Evolutionary conservation across 2,888 invertebrate genomes (phyloP), one percentile per base, ranked within the genome.

Genomic region (Villa cingulata): DNA sequence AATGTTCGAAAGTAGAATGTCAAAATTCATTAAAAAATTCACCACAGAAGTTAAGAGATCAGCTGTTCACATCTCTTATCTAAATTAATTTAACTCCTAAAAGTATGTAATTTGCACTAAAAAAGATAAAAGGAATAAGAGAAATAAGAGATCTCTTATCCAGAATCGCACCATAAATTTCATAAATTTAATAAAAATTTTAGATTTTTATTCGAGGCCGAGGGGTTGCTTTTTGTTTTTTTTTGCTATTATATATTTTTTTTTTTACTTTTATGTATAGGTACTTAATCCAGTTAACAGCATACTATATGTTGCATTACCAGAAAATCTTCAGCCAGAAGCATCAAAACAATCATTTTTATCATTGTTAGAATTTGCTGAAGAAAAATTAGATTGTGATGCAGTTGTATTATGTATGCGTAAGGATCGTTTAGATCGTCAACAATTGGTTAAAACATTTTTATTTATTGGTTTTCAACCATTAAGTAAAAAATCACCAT

Each of bases 271-370:
- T n/a, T 9, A 5, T 40, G 51, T 56, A 18, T 42, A 61, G 60
- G 60, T 70, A 48, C 57, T 68, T 41, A 68, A 69, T 60, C 70
- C 69, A 49, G 56, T 50, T 53, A 82, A 83, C 53, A 80, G 80
- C 62, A 77, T 78, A 56, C 78, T 96, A 58, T 95, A 89, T 71
- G 83, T 96, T 59, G 87, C 91, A 56, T 78, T 95, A 61, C 92
- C 94, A 42, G 78, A 81, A 52, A 82, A 84, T 52, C 79, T 92
- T 55, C 78, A 88, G 55, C 86, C 89, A 5, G 91, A 86, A 61
- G 87, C 94, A 58, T 94, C 94, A 58, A 91, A 94, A 72, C 91
- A 96, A 71, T 89, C 90, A 56, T 92, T 96, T 72, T 82, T 96
- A 60, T 83, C 90, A 41, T 77, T 96, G 46, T 74, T 96, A 59